These are phyloP conservation scores for Leptothorax acervorum DNA, from an alignment of 2,888 invertebrate species.

Conservation along the genomic window DNA sequence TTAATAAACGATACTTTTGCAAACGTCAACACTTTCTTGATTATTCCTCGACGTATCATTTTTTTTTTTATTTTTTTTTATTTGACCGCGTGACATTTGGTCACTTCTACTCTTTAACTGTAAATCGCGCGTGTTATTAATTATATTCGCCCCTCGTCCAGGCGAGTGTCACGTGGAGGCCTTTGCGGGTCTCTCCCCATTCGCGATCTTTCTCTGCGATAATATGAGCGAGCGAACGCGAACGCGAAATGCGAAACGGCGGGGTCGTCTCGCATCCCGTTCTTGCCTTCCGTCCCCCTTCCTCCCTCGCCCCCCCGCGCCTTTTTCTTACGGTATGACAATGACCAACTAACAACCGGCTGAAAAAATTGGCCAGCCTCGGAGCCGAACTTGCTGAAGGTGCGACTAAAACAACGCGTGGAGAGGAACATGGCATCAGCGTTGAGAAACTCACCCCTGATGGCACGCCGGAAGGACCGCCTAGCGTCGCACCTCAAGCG, in stretches of 20 bases:
- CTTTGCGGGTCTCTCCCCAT: neutral
- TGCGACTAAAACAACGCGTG: constrained; percentile 97
- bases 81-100: constrained; percentile 11
- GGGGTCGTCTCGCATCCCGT: neutral
- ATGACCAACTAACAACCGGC: constrained; percentile 83
- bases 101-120: neutral
- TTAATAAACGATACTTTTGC: no score
- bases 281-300: constrained; percentile 13
- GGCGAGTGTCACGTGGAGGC: constrained; percentile 16
- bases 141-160: neutral
- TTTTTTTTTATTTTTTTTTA: neutral
- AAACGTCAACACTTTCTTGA: no score
- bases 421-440: constrained; percentile 89
- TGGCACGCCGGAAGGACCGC: constrained; percentile 92
- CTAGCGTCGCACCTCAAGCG: constrained; percentile 92
- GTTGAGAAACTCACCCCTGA: constrained; percentile 95
- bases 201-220: neutral
- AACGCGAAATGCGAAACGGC: neutral
- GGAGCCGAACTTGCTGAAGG: constrained; percentile 98
- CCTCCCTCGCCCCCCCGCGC: neutral
- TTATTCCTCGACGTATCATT: neutral
- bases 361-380: constrained; percentile 90
- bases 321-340: constrained; percentile 76
- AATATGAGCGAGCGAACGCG: constrained; percentile 38
- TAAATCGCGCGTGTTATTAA: neutral